Base-by-base conservation (phyloP, 2,797 vertebrate species). In the Leptatherina wallacei region DNA sequence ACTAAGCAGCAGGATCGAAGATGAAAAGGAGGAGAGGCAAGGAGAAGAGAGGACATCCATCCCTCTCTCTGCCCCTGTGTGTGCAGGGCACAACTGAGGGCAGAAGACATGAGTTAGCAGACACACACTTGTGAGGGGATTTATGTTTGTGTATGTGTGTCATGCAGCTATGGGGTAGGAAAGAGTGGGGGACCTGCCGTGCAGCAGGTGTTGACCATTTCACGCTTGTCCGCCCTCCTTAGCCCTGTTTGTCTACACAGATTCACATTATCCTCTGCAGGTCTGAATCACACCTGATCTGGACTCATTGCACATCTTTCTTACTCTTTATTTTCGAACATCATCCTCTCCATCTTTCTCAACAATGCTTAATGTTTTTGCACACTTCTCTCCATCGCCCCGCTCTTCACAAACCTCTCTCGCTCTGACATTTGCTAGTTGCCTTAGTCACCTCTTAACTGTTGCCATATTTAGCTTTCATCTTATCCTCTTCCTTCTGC, bases 191-290 rank as follows among this genome's bases (percentile, higher is more conserved):
- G 79, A 86, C 88, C 83, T 80, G 89, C 80, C 75, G 85, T 87
- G 65, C 77, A 92, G 88, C 91, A 93, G 93, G 92, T 93, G 90
- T 81, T 89, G 90, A 84, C 86, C 91, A 92, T 93, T 94, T 94
- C 92, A 94, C 82, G 88, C 91, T 88, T 91, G 92, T 94, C 91
- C 77, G 71, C 81, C 83, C 84, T 79, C 86, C 84, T 93, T 86
- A 91, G 86, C 66, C 81, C 77, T 16, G 88, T 91, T 93, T 89
- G 88, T 90, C 83, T 83, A 87, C 91, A 91, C 66, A 44, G 75
- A 67, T 81, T 81, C 81, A 75, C 84, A 89, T 84, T 87, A 86
- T 82, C 77, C 79, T 82, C 83, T 67, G 75, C 85, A 80, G 84
- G 78, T 81, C 73, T 76, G 69, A 77, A 68, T 81, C 49, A 49